phyloP scores from a whole-genome alignment of 2,113 vertebrate genomes.

The Pterocles orientalis region DNA sequence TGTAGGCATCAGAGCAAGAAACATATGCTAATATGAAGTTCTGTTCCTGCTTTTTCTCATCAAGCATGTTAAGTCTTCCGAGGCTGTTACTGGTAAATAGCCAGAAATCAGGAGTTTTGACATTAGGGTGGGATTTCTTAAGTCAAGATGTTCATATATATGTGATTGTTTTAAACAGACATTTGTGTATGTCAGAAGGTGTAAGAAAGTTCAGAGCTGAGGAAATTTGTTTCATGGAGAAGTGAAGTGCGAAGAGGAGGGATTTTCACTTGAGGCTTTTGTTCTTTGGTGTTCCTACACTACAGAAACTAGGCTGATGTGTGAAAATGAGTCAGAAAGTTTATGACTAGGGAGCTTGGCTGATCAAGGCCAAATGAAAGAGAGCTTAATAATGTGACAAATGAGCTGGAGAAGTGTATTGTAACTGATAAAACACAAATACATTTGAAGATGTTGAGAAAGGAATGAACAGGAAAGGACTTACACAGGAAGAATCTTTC shows the following conservation, averaged over 20 bases:
- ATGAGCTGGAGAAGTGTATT: not conserved
- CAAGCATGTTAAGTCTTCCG: not conserved
- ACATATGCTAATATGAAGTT: not conserved
- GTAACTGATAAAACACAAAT: not conserved
- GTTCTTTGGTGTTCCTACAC: not conserved
- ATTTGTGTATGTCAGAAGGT: not conserved
- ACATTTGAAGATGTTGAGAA: not conserved
- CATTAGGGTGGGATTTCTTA: not conserved
- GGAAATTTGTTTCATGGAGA: not conserved
- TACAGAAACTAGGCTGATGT: not conserved
- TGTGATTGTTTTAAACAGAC: not conserved
- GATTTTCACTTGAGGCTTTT: not conserved
- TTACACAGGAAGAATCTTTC: not conserved
- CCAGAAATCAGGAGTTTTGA: not conserved
- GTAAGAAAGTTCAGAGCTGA: not conserved
- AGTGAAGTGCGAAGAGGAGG: not conserved
- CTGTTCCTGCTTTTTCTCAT: not conserved
- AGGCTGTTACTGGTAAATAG: not conserved
- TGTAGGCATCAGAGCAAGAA: not conserved
- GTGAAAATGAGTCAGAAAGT: not conserved
- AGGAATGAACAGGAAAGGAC: not conserved
- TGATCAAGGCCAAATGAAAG: slow-evolving; percentile 3
- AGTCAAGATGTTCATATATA: not conserved
- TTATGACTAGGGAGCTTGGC: not conserved
- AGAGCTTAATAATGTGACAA: not conserved